Percentiles rank a stretch among this genome's conserved stretches.
These are phyloP conservation scores for Geopemphigus sp. DNA, from an alignment of 1,140 invertebrate species.

Conservation along the genomic window DNA sequence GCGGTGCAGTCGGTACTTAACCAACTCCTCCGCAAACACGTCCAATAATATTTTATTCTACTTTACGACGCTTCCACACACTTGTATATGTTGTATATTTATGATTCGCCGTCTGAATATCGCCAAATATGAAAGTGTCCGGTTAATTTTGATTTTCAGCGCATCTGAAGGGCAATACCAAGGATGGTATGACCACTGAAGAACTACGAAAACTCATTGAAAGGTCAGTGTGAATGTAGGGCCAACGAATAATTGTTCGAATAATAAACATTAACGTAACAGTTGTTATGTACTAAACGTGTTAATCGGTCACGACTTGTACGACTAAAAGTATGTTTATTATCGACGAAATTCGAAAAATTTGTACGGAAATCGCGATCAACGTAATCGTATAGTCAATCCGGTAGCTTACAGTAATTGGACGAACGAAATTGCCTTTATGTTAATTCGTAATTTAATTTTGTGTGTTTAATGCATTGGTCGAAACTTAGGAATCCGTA, in stretches of 20 bases:
- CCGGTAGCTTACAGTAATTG: no score
- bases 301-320: no score
- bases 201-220: conserved; percentile 94
- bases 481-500: conserved; percentile 65
- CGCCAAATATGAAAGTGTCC: conserved; percentile 22
- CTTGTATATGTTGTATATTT: not conserved
- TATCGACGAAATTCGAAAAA: not conserved
- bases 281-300: no score
- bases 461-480: conserved; percentile 53
- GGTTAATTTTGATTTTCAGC: conserved; percentile 62
- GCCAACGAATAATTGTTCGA: not conserved
- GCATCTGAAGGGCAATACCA: conserved; percentile 66
- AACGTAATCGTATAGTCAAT: no score
- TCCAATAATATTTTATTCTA: conserved; percentile 1
- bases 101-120: conserved; percentile 1
- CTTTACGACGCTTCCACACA: not conserved
- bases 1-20: not conserved
- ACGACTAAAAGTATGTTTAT: no score
- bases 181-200: conserved; percentile 88
- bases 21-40: no score
- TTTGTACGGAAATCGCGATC: not conserved
- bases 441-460: conserved; percentile 17
- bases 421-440: not conserved
- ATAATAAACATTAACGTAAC: no score
- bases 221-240: conserved; percentile 72